Percentiles rank a stretch among this genome's conserved stretches.
Evolutionary conservation across 2,113 vertebrate species (phyloP).

Genomic region (Puffinus mauretanicus): DNA sequence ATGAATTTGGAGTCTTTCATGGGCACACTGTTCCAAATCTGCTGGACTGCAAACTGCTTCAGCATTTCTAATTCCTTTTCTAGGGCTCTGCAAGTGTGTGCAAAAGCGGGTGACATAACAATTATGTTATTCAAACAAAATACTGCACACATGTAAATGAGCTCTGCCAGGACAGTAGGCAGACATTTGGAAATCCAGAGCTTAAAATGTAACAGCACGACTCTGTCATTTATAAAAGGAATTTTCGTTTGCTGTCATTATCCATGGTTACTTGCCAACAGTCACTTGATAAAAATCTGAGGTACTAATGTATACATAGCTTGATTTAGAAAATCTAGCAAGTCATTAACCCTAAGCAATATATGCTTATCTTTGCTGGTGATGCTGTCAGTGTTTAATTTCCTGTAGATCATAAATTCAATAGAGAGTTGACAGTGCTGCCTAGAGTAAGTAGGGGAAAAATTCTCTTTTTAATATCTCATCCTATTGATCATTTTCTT

Average conservation of each 20-base stretch:
- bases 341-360: conserved; percentile 60
- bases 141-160: neutral
- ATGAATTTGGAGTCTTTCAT: neutral
- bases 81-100: neutral
- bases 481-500: conserved; percentile 35
- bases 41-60: neutral
- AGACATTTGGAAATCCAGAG: neutral
- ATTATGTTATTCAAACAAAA: neutral
- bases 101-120: neutral
- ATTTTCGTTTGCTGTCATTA: conserved; percentile 14
- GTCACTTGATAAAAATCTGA: conserved; percentile 53
- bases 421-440: conserved; percentile 30
- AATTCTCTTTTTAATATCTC: conserved; percentile 26
- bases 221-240: conserved; percentile 13
- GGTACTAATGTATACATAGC: conserved; percentile 37
- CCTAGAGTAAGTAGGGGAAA: neutral
- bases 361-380: conserved; percentile 40
- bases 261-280: conserved; percentile 28
- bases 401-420: conserved; percentile 66
- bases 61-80: neutral
- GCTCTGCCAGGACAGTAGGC: neutral
- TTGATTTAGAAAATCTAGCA: conserved; percentile 50
- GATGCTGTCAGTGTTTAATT: conserved; percentile 65
- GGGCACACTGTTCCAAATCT: neutral
- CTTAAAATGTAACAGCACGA: neutral